phyloP scores from a whole-genome alignment of 1,140 invertebrate species.

The Galleria mellonella region DNA sequence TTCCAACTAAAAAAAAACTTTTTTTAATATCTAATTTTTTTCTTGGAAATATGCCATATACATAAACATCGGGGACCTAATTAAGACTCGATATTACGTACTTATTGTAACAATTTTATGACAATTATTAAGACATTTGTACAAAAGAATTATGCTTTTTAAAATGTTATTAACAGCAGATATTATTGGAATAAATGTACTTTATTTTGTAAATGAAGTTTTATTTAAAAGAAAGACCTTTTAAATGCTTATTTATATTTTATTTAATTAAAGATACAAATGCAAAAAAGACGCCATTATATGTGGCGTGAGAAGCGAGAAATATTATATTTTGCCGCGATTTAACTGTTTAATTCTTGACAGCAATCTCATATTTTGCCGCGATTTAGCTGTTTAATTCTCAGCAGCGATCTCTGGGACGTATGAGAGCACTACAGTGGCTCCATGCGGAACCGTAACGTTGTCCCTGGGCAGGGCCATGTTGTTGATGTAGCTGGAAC shows the following conservation, averaged over 20 bases:
- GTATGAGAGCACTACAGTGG: constrained; percentile 42
- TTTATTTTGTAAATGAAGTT: constrained; percentile 17
- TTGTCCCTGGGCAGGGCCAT: constrained; percentile 15
- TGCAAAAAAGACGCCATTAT: neutral
- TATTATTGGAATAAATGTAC: constrained; percentile 25
- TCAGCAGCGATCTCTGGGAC: constrained; percentile 30
- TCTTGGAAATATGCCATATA: too few species aligned
- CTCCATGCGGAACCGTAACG: constrained; percentile 35
- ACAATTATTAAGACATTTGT: neutral
- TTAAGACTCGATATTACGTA: too few species aligned
- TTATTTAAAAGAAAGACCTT: neutral
- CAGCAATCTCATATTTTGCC: too few species aligned
- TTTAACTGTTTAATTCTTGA: neutral
- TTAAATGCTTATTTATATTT: too few species aligned
- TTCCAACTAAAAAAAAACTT: too few species aligned
- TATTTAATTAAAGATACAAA: neutral
- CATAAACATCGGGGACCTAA: too few species aligned
- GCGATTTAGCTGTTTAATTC: constrained; percentile 9
- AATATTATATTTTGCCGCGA: too few species aligned
- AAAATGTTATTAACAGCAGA: constrained; percentile 7
- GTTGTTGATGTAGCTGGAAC: constrained; percentile 43
- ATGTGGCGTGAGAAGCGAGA: too few species aligned
- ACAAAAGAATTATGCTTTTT: neutral
- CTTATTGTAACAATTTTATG: too few species aligned
- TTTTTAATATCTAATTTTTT: too few species aligned